A percentile compares a stretch with the other conserved stretches of the same genome.
phyloP scores from a whole-genome alignment of 2,113 vertebrate genomes.

The Phasianus colchicus region DNA sequence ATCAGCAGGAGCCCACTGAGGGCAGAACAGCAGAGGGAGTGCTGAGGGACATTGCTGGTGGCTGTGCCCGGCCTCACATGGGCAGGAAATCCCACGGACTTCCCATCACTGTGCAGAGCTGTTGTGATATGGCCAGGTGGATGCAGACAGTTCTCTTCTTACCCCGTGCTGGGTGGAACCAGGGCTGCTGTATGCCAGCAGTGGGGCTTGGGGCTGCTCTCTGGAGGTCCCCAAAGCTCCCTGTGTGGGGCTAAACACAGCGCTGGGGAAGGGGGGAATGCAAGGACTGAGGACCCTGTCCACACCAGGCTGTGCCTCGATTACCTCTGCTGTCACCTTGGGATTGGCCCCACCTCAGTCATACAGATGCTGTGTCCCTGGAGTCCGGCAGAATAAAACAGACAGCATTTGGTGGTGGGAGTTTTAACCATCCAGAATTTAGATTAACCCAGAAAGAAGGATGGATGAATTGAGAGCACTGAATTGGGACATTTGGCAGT shows the following conservation, averaged over 20 bases:
- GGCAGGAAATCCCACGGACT: background rate
- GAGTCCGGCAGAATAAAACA: background rate
- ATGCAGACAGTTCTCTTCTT: too few relatives aligned
- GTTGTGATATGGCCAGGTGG: too few relatives aligned
- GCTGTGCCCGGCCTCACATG: background rate
- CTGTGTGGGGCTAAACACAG: too few relatives aligned
- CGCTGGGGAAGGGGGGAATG: too few relatives aligned
- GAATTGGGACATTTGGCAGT: background rate
- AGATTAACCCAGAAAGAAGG: background rate
- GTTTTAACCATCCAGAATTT: background rate
- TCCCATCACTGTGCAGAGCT: too few relatives aligned
- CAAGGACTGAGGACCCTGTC: too few relatives aligned
- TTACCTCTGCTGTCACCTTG: background rate
- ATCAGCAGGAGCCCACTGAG: background rate
- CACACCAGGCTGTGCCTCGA: too few relatives aligned
- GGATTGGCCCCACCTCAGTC: rapidly evolving
- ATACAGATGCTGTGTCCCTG: rapidly evolving
- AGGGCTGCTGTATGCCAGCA: too few relatives aligned
- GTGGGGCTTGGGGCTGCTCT: too few relatives aligned
- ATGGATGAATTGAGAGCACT: background rate
- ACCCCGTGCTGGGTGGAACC: too few relatives aligned
- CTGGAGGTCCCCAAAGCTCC: too few relatives aligned
- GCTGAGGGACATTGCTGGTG: background rate
- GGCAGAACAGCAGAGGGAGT: background rate
- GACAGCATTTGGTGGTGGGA: background rate